Evolutionary conservation across 2,113 vertebrate species (phyloP).

Genomic region (Rhynchomys soricoides): DNA sequence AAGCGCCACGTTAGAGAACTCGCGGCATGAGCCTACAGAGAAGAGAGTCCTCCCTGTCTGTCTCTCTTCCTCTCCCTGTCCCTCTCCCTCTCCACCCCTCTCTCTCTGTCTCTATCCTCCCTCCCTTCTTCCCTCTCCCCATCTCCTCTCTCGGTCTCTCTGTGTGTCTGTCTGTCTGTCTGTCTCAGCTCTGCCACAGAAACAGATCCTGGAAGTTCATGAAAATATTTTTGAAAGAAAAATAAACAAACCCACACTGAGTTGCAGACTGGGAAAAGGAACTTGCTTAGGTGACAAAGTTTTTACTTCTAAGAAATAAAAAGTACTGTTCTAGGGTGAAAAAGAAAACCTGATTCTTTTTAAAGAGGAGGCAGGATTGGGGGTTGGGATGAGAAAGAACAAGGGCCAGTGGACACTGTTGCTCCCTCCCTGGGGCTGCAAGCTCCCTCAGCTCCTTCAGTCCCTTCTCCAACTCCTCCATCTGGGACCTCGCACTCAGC

Average conservation of each 20-base stretch:
- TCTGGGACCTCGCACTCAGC: too few relatives aligned
- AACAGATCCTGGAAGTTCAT: background rate
- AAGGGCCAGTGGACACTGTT: too few relatives aligned
- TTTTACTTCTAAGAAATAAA: conserved; percentile 14
- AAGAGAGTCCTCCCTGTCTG: background rate
- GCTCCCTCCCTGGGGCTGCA: too few relatives aligned
- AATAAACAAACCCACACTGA: background rate
- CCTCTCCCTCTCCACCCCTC: too few relatives aligned
- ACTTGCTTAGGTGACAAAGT: background rate
- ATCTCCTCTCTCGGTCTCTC: too few relatives aligned
- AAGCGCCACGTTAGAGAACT: background rate
- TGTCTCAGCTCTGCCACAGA: background rate
- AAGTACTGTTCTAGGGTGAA: background rate
- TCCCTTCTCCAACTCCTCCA: too few relatives aligned
- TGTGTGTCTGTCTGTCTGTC: background rate
- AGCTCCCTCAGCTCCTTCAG: too few relatives aligned
- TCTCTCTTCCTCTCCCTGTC: too few relatives aligned
- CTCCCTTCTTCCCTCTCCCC: too few relatives aligned
- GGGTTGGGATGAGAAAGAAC: background rate
- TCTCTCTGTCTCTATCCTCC: too few relatives aligned
- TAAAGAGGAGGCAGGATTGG: background rate
- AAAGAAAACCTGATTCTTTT: conserved; percentile 22
- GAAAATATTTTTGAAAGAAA: background rate
- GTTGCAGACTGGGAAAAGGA: background rate
- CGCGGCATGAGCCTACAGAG: background rate